A percentile compares a stretch with the other conserved stretches of the same genome.
phyloP scores from a whole-genome alignment of 2,113 vertebrate genomes.

The Leptocoma aspasia region DNA sequence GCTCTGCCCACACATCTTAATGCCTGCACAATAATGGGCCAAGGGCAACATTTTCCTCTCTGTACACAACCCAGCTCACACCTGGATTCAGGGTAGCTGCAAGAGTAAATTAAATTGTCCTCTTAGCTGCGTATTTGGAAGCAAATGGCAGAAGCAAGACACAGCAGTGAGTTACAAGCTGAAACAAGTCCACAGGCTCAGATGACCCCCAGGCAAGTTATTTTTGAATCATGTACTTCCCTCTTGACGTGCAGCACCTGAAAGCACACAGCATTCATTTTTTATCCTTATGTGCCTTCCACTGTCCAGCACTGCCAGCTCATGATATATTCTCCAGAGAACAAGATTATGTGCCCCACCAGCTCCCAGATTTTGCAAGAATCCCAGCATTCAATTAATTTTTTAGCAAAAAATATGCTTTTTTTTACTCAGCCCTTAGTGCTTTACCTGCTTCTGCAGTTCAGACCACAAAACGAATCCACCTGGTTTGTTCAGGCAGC shows the following conservation, averaged over 20 bases:
- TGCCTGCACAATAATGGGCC: background rate
- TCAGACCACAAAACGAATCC: background rate
- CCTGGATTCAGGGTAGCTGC: background rate
- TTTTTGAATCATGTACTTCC: background rate
- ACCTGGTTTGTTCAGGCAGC: background rate
- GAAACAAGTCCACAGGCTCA: background rate
- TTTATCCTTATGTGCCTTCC: background rate
- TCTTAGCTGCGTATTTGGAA: background rate
- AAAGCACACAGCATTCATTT: background rate
- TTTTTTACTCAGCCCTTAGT: background rate
- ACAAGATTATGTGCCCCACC: fast-evolving
- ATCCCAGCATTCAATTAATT: background rate
- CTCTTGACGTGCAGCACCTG: background rate
- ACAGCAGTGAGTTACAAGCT: background rate
- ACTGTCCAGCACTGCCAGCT: background rate
- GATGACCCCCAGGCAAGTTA: background rate
- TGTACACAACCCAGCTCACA: background rate
- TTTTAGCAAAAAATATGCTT: background rate
- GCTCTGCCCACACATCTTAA: background rate
- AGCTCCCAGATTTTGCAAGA: background rate
- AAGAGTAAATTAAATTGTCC: background rate
- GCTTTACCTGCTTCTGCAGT: background rate
- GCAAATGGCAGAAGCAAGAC: background rate
- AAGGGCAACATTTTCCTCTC: background rate
- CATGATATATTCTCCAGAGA: background rate